Base-by-base conservation (phyloP, 2,888 invertebrate species). In the Aphodius granarius region DNA sequence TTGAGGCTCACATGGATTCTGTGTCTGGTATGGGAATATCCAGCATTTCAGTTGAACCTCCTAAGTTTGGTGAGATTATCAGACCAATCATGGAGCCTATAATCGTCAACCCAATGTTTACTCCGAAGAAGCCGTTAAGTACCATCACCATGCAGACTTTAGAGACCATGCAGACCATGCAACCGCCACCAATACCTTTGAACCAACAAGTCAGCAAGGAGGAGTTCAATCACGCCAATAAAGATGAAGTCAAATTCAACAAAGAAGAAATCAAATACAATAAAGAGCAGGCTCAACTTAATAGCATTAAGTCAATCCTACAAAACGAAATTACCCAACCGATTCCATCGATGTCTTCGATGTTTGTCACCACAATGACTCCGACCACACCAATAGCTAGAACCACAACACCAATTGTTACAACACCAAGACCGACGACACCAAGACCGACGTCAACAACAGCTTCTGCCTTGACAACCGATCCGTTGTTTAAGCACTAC, bases 401-500 rank as follows among this genome's bases (percentile, higher is more conserved):
- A 19, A 72, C 79, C 80, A 19, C 66, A 68, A 77, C 77, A 3
- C 78, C 79, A 0, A 77, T 83, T 4, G 19, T 81, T 0, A 81
- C 83, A 13, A 81, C 83, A 78, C 88, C 88, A 84, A 87, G 89
- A 71, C 88, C 87, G 0, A 81, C 83, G 9, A 81, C 83, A 78
- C 88, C 88, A 84, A 87, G 89, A 71, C 88, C 87, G 79, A 88
- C 89, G 4, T 89, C 89, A 71, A 89, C 90, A 0, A 88, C 89
- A 66, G 86, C 87, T 0, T 83, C 88, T 15, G 89, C 90, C 78
- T 85, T 91, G 76, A 90, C 91, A 18, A 90, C 91, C 0, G 91
- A 92, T 83, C 88, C 91, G 0, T 85, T 91, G 15, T 91, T 92
- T 83, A 90, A 90, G 66, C 89, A 92, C 78, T 91, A 91, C 81